Conservation (phyloP, 2,888 invertebrate species). For the Troides aeacus region DNA sequence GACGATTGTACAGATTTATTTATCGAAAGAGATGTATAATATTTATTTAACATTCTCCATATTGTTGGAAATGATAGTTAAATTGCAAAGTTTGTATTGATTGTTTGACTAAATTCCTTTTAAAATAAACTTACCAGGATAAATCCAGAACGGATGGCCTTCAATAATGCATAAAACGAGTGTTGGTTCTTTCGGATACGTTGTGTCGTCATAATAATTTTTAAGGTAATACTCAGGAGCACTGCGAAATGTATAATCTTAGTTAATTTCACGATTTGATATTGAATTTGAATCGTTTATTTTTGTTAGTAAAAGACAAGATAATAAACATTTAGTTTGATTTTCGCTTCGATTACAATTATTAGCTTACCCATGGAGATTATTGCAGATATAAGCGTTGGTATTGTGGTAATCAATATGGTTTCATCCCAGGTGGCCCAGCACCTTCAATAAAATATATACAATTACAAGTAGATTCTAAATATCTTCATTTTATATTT, state of each 20-base stretch:
- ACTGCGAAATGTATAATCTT: not conserved
- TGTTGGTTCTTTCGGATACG: not conserved
- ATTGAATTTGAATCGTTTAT: not conserved
- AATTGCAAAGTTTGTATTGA: no score
- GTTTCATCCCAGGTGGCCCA: not conserved
- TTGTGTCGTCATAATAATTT: not conserved
- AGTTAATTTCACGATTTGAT: not conserved
- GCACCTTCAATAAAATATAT: not conserved
- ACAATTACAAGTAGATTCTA: no score
- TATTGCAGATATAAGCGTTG: no score
- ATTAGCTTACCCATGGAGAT: not conserved
- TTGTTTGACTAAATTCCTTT: not conserved
- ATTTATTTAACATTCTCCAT: no score
- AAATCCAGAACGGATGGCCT: not conserved
- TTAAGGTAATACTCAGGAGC: not conserved
- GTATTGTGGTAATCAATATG: no score
- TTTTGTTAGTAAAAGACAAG: not conserved
- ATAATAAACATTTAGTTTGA: not conserved
- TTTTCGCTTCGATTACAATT: not conserved
- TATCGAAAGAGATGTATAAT: no score
- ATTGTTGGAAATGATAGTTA: no score
- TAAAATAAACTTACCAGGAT: not conserved
- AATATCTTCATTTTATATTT: no score
- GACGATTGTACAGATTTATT: no score
- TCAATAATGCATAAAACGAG: not conserved